A percentile compares a stretch with the other conserved stretches of the same genome.
phyloP scores from a whole-genome alignment of 2,888 invertebrate species.

The Ferrisia virgata region DNA sequence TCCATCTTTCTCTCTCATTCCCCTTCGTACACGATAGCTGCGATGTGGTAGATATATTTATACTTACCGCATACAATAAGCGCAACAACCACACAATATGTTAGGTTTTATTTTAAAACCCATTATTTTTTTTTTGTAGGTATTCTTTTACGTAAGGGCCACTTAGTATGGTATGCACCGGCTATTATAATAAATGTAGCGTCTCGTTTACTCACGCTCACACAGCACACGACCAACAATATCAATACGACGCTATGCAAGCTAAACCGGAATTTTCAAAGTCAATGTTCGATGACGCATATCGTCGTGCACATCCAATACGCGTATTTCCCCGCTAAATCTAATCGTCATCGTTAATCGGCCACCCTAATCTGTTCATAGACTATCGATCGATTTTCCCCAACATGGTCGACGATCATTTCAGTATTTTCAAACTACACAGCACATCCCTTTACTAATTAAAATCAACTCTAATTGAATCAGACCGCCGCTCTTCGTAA shows the following conservation, averaged over 20 bases:
- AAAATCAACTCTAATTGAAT: neutral
- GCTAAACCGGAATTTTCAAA: neutral
- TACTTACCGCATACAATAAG: neutral
- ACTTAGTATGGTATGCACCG: neutral
- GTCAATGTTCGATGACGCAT: constrained; percentile 4
- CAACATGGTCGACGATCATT: neutral
- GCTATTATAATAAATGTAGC: too few relatives aligned
- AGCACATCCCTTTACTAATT: neutral
- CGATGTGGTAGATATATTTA: neutral
- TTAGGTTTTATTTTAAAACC: neutral
- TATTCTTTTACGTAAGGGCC: neutral
- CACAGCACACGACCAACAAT: neutral
- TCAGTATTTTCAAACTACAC: neutral
- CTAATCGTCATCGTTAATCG: neutral
- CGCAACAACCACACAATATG: too few relatives aligned
- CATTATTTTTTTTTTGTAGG: neutral
- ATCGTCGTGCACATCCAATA: neutral
- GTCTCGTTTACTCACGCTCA: too few relatives aligned
- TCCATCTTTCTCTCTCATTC: neutral
- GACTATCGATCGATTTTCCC: neutral
- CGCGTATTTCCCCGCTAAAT: neutral
- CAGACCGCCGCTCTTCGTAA: neutral
- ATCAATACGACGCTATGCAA: neutral
- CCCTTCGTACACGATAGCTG: neutral
- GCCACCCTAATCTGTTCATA: neutral